phyloP scores from a whole-genome alignment of 35 echinoderm and acorn worm genomes.

The Diadema setosum region DNA sequence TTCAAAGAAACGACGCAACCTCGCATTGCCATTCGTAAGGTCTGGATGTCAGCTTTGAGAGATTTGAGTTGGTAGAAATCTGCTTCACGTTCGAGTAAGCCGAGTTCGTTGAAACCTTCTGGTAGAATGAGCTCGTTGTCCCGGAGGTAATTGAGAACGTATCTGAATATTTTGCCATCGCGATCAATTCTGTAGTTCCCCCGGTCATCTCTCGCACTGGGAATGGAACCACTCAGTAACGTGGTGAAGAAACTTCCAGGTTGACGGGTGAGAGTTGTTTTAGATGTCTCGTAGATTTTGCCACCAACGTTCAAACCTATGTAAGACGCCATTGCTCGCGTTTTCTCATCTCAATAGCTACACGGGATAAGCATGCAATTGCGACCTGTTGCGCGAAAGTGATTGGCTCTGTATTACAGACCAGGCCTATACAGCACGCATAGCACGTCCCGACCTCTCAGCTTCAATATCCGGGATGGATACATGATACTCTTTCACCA shows the following conservation, averaged over 20 bases:
- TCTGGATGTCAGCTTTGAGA: not conserved
- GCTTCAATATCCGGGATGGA: too few species aligned
- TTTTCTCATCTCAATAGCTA: too few species aligned
- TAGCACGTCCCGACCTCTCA: too few species aligned
- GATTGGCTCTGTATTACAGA: too few species aligned
- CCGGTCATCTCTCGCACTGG: not conserved
- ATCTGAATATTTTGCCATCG: constrained; percentile 47
- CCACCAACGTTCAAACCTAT: not conserved
- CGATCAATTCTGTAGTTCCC: constrained; percentile 33
- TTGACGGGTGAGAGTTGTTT: not conserved
- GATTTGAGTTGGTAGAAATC: constrained; percentile 17
- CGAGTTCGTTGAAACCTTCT: constrained; percentile 22
- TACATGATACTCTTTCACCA: too few species aligned
- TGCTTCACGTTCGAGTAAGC: constrained; percentile 31
- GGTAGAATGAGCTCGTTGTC: constrained; percentile 3
- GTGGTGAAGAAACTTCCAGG: not conserved
- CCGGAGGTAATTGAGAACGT: constrained; percentile 51
- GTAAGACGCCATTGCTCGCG: too few species aligned
- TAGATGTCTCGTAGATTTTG: not conserved
- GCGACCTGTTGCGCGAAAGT: too few species aligned
- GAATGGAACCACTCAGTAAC: not conserved
- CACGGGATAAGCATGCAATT: too few species aligned
- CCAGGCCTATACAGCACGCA: too few species aligned
- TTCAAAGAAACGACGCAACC: too few species aligned
- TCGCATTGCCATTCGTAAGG: too few species aligned